These are phyloP conservation scores for Candidula unifasciata DNA, from an alignment of 2,888 invertebrate species.

Conservation along the genomic window DNA sequence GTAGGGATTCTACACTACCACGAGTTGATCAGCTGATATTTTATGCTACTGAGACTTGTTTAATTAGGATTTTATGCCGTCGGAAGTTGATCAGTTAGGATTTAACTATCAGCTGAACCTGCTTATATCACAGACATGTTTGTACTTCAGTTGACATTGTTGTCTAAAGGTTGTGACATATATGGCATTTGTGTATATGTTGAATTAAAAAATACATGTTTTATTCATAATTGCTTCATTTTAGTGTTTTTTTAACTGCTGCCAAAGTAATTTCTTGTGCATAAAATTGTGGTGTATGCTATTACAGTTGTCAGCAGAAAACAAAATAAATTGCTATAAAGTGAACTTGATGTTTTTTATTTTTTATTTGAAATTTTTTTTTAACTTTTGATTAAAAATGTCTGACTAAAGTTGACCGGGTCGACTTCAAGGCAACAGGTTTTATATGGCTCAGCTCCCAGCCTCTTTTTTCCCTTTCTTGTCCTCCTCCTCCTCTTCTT, in stretches of 20 bases:
- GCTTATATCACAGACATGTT: neutral
- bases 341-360: neutral
- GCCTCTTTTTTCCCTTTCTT: no score
- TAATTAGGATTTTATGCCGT: no score
- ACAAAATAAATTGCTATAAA: conserved; percentile 13
- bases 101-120: neutral
- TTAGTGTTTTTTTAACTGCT: neutral
- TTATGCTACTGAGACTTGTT: no score
- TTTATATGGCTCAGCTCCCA: no score
- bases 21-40: no score
- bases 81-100: no score
- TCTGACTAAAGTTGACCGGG: no score
- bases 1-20: no score
- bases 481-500: no score
- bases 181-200: conserved; percentile 15
- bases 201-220: neutral
- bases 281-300: conserved; percentile 17
- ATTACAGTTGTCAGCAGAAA: neutral
- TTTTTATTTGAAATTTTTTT: no score
- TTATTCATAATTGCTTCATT: conserved; percentile 7
- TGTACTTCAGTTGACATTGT: neutral
- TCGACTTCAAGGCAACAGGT: no score
- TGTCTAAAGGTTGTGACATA: conserved; percentile 35
- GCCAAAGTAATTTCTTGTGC: conserved; percentile 7
- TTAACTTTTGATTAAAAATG: no score